These are phyloP conservation scores for Columba janthina DNA, from an alignment of 2,113 vertebrate species.

Conservation along the genomic window DNA sequence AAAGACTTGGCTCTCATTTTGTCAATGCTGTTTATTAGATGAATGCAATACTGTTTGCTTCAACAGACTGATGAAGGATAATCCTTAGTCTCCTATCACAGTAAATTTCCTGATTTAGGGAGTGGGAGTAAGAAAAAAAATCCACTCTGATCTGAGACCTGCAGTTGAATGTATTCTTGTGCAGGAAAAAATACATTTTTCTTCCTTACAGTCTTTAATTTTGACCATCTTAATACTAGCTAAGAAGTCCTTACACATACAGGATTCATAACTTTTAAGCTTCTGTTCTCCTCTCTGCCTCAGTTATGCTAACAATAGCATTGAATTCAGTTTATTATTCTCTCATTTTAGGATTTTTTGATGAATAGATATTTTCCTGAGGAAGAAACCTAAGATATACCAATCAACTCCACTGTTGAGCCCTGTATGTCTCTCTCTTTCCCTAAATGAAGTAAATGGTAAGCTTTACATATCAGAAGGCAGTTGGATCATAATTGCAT, in stretches of 20 bases:
- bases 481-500: neutral
- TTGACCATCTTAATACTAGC: neutral
- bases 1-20: neutral
- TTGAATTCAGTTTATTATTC: neutral
- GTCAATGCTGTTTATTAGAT: neutral
- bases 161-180: fast-evolving
- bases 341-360: neutral
- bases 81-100: neutral
- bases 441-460: neutral
- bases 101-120: neutral
- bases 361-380: neutral
- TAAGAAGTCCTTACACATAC: neutral
- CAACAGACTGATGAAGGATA: neutral
- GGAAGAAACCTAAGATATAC: neutral
- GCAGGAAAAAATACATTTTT: neutral
- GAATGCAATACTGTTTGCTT: neutral
- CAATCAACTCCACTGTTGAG: neutral
- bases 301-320: neutral
- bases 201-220: neutral
- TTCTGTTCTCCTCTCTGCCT: neutral
- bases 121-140: neutral
- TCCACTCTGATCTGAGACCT: neutral
- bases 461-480: neutral
- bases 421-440: neutral
- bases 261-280: neutral